Base-by-base conservation (phyloP, 2,113 vertebrate genomes). In the Athene cunicularia region DNA sequence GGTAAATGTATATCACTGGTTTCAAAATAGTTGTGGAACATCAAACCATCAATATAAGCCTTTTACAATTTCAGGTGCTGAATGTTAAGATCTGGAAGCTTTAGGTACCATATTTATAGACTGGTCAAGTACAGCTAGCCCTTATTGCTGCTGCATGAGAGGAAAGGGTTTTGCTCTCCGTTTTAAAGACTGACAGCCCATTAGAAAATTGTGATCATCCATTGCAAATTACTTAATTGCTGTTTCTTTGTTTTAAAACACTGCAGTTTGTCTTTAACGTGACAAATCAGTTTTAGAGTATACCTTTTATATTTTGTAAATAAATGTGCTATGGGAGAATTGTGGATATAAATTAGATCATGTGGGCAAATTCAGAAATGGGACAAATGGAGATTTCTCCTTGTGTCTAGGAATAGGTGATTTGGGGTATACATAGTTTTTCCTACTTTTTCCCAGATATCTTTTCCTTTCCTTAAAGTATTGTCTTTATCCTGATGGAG, bases 1-100 rank as follows among this genome's bases (percentile, higher is more conserved):
- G 99, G 99, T 99, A 96, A 96, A 90, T 43, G 7, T 35, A 50
- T 70, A 91, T 56, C 5, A 5, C 18, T 58, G 14, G 26, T 95
- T 62, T 80, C 39, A 60, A 27, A 58, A 47, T 28, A 30, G 21
- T 53, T 55, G 7, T 85, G 53, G 39, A 17, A 49, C 35, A 43
- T 49, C 50, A 50, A 2, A 9, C 18, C 90, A 21, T 24, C 11
- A 39, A 0, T 50, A 52, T 28, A 37, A 88, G 18, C 10, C 32
- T 74, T 67, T 35, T 67, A 37, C 6, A n/a, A 33, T 66, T 90
- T 50, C 32, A 70, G 55, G 37, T 63, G 70, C 22, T 83, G 45
- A 59, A 9, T 55, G n/a, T 41, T 52, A 68, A 60, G 27, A 66
- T 53, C 55, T 89, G 55, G 73, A 87, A 80, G 35, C 19, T 59